Evolutionary conservation across 1,140 invertebrate genomes (phyloP).

Genomic region (Palaemon carinicauda): DNA sequence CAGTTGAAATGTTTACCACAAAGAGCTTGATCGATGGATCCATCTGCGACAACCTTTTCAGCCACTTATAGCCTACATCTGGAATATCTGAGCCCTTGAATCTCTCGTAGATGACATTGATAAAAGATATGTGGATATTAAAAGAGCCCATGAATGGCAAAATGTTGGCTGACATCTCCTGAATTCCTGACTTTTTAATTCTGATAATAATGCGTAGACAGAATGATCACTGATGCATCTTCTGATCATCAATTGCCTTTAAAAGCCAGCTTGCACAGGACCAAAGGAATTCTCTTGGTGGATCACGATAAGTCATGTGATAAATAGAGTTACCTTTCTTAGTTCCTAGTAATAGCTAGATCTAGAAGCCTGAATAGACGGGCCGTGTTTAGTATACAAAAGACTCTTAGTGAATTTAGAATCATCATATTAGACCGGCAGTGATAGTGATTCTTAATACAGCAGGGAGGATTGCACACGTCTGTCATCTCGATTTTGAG

Average conservation of each 20-base stretch:
- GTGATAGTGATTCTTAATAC: too few relatives aligned
- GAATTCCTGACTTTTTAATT: neutral
- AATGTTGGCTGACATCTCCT: neutral
- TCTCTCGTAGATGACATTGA: neutral
- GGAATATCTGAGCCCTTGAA: neutral
- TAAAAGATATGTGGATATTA: neutral
- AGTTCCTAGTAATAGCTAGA: too few relatives aligned
- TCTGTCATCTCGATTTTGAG: too few relatives aligned
- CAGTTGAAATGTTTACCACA: neutral
- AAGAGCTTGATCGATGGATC: neutral
- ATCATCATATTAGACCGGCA: too few relatives aligned
- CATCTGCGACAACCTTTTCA: neutral
- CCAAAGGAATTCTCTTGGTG: too few relatives aligned
- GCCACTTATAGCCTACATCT: neutral
- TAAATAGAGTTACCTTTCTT: too few relatives aligned
- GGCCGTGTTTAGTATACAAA: too few relatives aligned
- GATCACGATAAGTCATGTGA: too few relatives aligned
- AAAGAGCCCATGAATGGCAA: conserved; percentile 1
- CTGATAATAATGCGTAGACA: neutral
- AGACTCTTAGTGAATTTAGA: too few relatives aligned
- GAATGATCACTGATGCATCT: conserved; percentile 14
- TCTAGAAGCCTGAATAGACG: too few relatives aligned
- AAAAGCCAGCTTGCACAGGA: neutral
- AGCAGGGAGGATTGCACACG: too few relatives aligned
- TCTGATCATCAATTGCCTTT: too few relatives aligned